Evolutionary conservation across 2,888 invertebrate genomes (phyloP), one percentile per base, ranked within the genome.

Genomic region (Microctonus aethiopoides): DNA sequence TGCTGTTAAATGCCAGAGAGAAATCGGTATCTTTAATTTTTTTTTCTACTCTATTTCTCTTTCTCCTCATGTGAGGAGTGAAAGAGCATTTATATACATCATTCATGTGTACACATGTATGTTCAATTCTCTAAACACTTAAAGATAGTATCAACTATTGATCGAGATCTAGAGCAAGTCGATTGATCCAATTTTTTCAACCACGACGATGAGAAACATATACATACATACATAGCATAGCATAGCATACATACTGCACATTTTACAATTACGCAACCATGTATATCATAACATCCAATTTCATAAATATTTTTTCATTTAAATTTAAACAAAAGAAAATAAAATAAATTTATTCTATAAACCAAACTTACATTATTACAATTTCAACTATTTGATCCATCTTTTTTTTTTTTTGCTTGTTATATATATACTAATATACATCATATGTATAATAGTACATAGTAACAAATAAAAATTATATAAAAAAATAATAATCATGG

Each of bases 11-110:
- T 32, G 20, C 11, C 26, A 20, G 29, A 39, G 65, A 56, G 65
- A 66, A 66, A 66, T 66, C 65, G 29, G 13, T 32, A 34, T 29
- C 29, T 36, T 39, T 56, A 29, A 41, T 32, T 13, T 32, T 13
- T 24, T 46, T 41, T 32, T 41, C 22, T 26, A 56, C n/a, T 32
- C 46, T 67, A 32, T 65, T 39, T 32, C 46, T 67, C 46, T 22
- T 29, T 51, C n/a, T 59, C 9, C 13, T n/a, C 13, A 51, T 26
- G 20, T 34, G 32, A 20, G 51, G 22, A 41, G 26, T 39, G 0
- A n/a, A 26, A 34, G 52, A 51, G 34, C 16, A 20, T 52, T 11
- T 16, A 36, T 36, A 36, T 59, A 22, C 11, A 64, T 5, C n/a
- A n/a, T n/a, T n/a, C n/a, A n/a, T n/a, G n/a, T n/a, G 10, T 11